Percentiles rank a stretch among this genome's conserved stretches.
Evolutionary conservation across 2,113 vertebrate species (phyloP).

Genomic region (Xenus cinereus): DNA sequence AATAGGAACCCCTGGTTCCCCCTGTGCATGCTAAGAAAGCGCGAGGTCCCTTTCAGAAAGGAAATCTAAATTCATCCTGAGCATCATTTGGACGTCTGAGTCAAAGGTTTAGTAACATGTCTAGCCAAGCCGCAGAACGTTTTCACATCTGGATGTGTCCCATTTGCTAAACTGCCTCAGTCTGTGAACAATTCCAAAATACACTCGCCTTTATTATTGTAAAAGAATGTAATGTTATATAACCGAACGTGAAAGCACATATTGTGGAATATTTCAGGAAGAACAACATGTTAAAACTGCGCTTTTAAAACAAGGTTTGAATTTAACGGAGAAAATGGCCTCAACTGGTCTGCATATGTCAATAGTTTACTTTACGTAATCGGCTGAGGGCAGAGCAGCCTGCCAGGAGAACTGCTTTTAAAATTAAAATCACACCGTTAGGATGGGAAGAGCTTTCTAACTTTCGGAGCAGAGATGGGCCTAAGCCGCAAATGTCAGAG

Average conservation of each 20-base stretch:
- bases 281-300: slow-evolving; percentile 58
- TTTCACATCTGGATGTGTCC: slow-evolving; percentile 64
- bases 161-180: slow-evolving; percentile 59
- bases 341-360: slow-evolving; percentile 51
- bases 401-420: slow-evolving; percentile 65
- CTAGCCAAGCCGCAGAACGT: slow-evolving; percentile 63
- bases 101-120: slow-evolving; percentile 55
- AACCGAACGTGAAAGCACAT: slow-evolving; percentile 18
- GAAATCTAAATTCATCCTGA: slow-evolving; percentile 45
- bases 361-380: slow-evolving; percentile 58
- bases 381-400: slow-evolving; percentile 20
- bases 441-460: slow-evolving; percentile 8
- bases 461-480: slow-evolving; percentile 1
- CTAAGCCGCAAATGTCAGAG: neutral
- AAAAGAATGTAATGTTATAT: slow-evolving; percentile 51
- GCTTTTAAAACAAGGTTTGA: slow-evolving; percentile 45
- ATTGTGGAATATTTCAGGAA: slow-evolving; percentile 49
- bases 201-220: slow-evolving; percentile 47
- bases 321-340: slow-evolving; percentile 35
- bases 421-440: slow-evolving; percentile 54
- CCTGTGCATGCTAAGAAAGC: neutral
- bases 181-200: slow-evolving; percentile 59
- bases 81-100: slow-evolving; percentile 55
- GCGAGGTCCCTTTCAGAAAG: slow-evolving; percentile 13
- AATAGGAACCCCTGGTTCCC: neutral